These are phyloP conservation scores for Halcyon leucocephala DNA, from an alignment of 2,797 vertebrate species.

Conservation along the genomic window DNA sequence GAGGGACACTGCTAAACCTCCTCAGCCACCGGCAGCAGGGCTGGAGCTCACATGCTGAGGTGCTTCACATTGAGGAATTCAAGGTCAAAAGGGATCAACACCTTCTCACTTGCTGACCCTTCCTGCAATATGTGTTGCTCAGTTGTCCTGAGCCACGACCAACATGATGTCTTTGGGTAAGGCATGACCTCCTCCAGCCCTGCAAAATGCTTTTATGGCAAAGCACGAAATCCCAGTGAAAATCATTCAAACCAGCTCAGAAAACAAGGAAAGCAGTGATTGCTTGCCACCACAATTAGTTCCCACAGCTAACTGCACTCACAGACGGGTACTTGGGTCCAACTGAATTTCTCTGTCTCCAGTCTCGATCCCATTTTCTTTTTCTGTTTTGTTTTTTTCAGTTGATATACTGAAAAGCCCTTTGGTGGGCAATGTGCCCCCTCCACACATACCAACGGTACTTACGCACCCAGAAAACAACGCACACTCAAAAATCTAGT, in stretches of 20 bases:
- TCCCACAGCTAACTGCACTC: not conserved
- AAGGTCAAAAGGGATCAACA: not conserved
- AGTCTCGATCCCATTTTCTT: not conserved
- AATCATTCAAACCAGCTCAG: not conserved
- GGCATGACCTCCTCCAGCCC: not conserved
- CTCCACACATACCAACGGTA: not conserved
- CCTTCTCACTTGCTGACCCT: not conserved
- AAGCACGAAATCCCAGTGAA: not conserved
- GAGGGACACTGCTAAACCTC: not conserved
- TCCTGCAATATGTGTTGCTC: accelerated
- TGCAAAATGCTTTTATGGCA: accelerated
- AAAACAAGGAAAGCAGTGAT: not conserved
- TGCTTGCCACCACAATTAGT: not conserved
- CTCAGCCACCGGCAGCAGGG: accelerated
- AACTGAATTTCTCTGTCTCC: not conserved
- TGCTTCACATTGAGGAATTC: not conserved
- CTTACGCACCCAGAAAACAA: not conserved
- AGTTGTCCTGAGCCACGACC: not conserved
- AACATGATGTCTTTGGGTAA: not conserved
- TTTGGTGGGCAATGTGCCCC: accelerated
- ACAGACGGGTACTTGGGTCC: accelerated
- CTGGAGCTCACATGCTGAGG: not conserved
- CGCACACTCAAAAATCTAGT: not conserved
- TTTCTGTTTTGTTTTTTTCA: not conserved
- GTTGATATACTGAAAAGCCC: not conserved